These are phyloP conservation scores for Malurus leucopterus DNA, from an alignment of 2,797 vertebrate genomes.

Conservation along the genomic window DNA sequence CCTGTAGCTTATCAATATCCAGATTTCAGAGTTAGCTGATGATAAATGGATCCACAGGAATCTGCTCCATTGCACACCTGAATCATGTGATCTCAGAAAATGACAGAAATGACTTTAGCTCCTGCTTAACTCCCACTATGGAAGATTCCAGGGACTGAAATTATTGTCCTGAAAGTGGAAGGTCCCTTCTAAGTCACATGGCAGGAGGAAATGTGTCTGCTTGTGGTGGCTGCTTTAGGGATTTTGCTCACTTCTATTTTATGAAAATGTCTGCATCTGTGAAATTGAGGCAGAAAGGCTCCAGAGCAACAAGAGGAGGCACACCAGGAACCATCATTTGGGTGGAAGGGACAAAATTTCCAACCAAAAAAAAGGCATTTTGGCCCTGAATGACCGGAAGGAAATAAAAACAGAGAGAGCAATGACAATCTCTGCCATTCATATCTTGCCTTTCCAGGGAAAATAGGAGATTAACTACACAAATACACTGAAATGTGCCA, in stretches of 20 bases:
- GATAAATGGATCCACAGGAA: background rate
- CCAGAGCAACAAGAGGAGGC: background rate
- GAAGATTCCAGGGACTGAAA: background rate
- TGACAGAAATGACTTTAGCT: background rate
- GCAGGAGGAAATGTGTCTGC: background rate
- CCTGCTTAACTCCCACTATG: background rate
- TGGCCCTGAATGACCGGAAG: background rate
- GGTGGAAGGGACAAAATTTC: background rate
- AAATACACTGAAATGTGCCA: background rate
- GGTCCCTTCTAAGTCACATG: accelerated
- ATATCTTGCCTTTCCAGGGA: background rate
- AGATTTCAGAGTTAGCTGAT: background rate
- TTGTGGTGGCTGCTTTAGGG: background rate
- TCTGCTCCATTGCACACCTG: background rate
- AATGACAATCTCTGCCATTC: background rate
- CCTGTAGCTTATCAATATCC: background rate
- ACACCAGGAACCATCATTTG: accelerated
- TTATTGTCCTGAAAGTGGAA: background rate
- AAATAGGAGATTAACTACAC: background rate
- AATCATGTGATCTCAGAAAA: background rate
- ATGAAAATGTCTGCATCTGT: background rate
- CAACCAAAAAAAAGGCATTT: background rate
- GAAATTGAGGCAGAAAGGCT: background rate
- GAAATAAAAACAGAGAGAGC: background rate
- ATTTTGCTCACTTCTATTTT: background rate